Evolutionary conservation across 2,797 vertebrate species (phyloP), one percentile per base, ranked within the genome.

Genomic region (Gymnothorax javanicus): DNA sequence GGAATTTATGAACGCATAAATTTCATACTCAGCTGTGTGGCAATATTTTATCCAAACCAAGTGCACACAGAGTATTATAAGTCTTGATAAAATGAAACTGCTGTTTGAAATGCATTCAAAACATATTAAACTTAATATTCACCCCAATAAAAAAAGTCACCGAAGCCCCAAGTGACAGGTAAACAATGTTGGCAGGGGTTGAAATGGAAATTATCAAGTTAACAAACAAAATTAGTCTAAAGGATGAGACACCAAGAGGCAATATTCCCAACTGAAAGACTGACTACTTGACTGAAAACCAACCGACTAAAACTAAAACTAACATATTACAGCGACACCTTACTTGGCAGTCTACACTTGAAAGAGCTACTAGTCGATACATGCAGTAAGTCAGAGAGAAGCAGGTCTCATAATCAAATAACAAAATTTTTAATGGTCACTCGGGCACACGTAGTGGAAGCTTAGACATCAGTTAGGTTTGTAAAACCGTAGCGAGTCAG

Each of bases 21-120:
- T 1, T 50, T 50, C 12, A 43, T n/a, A 77, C 6, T 56, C 20
- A 54, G 7, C 52, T 54, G 15, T 81, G 77, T 23, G 77, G n/a
- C 13, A 50, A 17, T 50, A 33, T 3, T 17, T 1, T 77, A 43
- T 50, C 52, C 33, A 50, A 13, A 4, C 27, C 13, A 75, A 15
- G 11, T 75, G 71, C 33, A 27, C 64, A 57, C 23, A 73, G 25
- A 73, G 58, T 69, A 73, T 59, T 25, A 17, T 75, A 73, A 27
- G 43, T 69, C 69, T 33, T 52, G 25, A 43, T 67, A 84, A 84
- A 64, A 84, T 52, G 54, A 9, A 84, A 62, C 62, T n/a, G 52
- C 79, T 57, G 79, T 11, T n/a, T 82, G 52, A 56, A 77, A 82
- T 56, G 52, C 8, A 56, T n/a, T n/a, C 50, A 77, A 43, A 52